Base-by-base conservation (phyloP, 2,888 invertebrate species). In the Pinctada fucata region DNA sequence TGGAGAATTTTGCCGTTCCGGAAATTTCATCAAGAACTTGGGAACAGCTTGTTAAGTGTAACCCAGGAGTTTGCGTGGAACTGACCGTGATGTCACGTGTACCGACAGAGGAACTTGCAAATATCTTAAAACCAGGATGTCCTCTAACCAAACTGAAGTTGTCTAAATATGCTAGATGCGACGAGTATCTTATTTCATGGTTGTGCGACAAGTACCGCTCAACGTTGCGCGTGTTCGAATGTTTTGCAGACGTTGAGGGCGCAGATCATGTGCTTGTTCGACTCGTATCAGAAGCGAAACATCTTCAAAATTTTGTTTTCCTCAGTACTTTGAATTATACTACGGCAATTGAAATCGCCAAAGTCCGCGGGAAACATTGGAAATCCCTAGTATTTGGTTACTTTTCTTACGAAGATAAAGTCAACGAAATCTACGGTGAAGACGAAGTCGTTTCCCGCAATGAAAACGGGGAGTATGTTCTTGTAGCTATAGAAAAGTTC, bases 41-140 rank as follows among this genome's bases (percentile, higher is more conserved):
- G 91, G 70, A 76, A 69, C 63, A 80, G 2, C 82, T 91, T 3
- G 71, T 65, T 16, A 47, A 64, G 16, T 76, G 82, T 49, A 86
- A 84, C 76, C 89, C 90, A 3, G 79, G 82, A 3, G 77, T 89
- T 31, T 68, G 82, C 49, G 88, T 90, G 3, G 87, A 89, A 51
- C 84, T 84, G 50, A 82, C 86, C 4, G 75, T 90, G 0, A 82
- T 89, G 75, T 85, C 87, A 3, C 79, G 84, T 51, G 83, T 87
- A 45, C 86, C 88, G 6, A 79, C 81, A 16, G 49, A 85, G 2
- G 89, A 89, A 47, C 76, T 90, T 3, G 82, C 82, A 16, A 82
- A 82, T 75, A 75, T 91, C 71, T 75, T 90, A 31, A 83, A 83
- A 71, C 87, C 88, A n/a, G 86, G 88, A 45, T 83, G 88, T 4